Conservation (phyloP, 1,140 invertebrate species). For the Rhopalosiphum maidis region DNA sequence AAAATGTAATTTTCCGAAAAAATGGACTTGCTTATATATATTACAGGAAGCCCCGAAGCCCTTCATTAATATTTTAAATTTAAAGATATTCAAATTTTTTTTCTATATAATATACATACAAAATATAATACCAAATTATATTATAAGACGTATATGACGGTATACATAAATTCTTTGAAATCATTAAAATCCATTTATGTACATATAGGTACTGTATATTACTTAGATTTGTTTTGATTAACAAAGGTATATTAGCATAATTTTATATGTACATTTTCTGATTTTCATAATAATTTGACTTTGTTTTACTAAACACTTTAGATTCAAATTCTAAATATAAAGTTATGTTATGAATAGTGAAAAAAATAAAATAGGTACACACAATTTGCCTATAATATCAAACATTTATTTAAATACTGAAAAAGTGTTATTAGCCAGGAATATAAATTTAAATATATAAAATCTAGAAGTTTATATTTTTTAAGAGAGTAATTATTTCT, state of each 20-base stretch:
- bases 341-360: too few species aligned
- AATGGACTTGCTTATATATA: neutral
- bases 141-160: too few species aligned
- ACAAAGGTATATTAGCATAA: too few species aligned
- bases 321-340: neutral
- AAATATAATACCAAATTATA: too few species aligned
- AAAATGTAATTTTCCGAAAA: neutral
- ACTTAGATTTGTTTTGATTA: too few species aligned
- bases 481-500: neutral
- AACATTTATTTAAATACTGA: neutral
- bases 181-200: too few species aligned
- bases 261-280: too few species aligned
- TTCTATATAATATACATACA: neutral
- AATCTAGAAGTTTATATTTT: neutral
- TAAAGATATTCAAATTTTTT: neutral
- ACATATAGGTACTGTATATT: too few species aligned
- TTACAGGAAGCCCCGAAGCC: neutral
- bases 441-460: neutral
- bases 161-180: too few species aligned
- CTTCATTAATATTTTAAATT: neutral
- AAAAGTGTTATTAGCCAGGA: neutral
- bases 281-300: neutral
- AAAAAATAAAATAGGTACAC: too few species aligned
- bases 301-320: neutral
- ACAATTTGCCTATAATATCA: neutral